phyloP scores from a whole-genome alignment of 2,113 vertebrate genomes.

The Lathamus discolor region DNA sequence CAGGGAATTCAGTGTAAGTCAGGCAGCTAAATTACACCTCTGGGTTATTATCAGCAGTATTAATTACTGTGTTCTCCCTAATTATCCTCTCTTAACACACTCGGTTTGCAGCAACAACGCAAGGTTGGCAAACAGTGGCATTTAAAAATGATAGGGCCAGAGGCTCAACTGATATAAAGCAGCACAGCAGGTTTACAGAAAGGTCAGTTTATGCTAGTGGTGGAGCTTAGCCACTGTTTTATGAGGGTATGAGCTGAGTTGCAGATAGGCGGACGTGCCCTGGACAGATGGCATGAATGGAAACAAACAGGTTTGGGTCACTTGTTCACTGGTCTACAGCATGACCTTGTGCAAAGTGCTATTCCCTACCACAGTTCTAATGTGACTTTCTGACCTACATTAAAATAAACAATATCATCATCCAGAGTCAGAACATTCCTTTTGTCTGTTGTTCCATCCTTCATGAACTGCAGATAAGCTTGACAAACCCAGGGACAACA shows the following conservation, averaged over 20 bases:
- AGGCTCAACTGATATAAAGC: neutral
- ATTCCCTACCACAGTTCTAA: neutral
- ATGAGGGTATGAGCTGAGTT: neutral
- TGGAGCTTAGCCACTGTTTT: neutral
- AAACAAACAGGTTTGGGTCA: neutral
- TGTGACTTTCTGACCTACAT: neutral
- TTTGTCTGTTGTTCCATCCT: neutral
- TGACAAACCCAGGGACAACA: neutral
- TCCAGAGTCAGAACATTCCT: neutral
- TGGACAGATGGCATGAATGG: neutral
- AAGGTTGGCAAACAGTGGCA: conserved; percentile 35
- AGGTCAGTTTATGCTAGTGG: neutral
- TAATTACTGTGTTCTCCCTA: conserved; percentile 53
- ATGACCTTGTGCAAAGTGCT: neutral
- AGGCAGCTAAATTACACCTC: conserved; percentile 69
- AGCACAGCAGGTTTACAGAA: neutral
- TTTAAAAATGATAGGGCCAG: conserved; percentile 15
- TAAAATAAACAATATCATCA: neutral
- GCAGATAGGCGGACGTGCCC: neutral
- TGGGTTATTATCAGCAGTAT: conserved; percentile 65
- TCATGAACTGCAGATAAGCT: neutral
- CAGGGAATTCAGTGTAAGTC: conserved; percentile 65
- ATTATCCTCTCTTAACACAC: conserved; percentile 55
- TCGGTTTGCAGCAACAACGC: conserved; percentile 3
- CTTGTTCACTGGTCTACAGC: neutral